Evolutionary conservation across 2,888 invertebrate genomes (phyloP).

Genomic region (Chymomyza caudatula): DNA sequence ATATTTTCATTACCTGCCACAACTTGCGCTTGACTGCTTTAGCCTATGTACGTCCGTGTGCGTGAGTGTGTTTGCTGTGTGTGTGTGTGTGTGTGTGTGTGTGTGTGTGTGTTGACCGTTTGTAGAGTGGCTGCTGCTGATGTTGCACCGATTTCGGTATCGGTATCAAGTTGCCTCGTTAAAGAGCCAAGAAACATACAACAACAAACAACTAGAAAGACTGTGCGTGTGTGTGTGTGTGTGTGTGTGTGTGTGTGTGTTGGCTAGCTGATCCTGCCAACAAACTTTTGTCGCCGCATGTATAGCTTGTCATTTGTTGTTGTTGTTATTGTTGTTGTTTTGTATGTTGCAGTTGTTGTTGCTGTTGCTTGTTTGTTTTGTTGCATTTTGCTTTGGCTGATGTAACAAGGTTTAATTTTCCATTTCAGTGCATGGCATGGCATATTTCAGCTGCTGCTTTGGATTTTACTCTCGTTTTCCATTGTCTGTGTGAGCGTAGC

Average conservation of each 20-base stretch:
- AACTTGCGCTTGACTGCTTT: conserved; percentile 47
- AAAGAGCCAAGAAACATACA: conserved; percentile 31
- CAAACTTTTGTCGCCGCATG: conserved; percentile 32
- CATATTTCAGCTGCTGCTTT: conserved; percentile 49
- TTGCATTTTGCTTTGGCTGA: conserved; percentile 57
- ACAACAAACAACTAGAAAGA: conserved; percentile 25
- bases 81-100: conserved; percentile 30
- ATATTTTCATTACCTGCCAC: conserved; percentile 49
- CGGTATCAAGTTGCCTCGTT: conserved; percentile 60
- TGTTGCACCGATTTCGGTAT: conserved; percentile 65
- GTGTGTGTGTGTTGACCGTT: conserved; percentile 24
- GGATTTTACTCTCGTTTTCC: conserved; percentile 73
- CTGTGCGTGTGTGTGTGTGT: conserved; percentile 16
- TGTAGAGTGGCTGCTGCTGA: conserved; percentile 31
- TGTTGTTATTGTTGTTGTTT: conserved; percentile 35
- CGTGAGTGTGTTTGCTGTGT: conserved; percentile 5
- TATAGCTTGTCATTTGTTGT: conserved; percentile 41
- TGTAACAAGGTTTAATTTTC: conserved; percentile 77
- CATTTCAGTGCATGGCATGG: conserved; percentile 73
- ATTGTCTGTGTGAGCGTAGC: conserved; percentile 39
- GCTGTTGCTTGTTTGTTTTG: conserved; percentile 11
- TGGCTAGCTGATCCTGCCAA: conserved; percentile 54
- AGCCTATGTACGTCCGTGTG: conserved; percentile 7
- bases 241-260: conserved; percentile 21
- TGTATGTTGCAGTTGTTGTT: conserved; percentile 37